A percentile compares a stretch with the other conserved stretches of the same genome.
Conservation (phyloP, 2,113 vertebrate genomes). For the Dipodomys stephensi region DNA sequence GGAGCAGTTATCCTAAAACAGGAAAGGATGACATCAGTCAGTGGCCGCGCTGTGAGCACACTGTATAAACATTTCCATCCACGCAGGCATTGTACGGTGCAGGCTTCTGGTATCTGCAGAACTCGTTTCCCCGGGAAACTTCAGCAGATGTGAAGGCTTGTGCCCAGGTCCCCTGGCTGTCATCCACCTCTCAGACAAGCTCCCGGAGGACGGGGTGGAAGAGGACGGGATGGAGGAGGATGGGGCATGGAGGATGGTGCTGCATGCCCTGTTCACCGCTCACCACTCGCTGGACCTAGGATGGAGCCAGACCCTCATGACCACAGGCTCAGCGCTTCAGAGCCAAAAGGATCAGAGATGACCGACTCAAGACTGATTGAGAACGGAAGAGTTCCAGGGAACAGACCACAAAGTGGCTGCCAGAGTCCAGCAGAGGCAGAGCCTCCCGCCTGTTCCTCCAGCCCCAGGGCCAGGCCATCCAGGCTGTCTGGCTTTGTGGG, state of each 20-base stretch:
- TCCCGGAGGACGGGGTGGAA: not conserved
- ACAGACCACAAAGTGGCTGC: not conserved
- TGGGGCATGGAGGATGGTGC: no score
- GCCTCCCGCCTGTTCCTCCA: not conserved
- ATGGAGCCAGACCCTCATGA: not conserved
- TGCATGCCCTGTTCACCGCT: no score
- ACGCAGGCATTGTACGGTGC: conserved; percentile 18
- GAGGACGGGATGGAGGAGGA: not conserved
- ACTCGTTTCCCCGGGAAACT: conserved; percentile 4
- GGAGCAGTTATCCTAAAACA: not conserved
- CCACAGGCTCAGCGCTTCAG: not conserved
- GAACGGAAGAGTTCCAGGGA: not conserved
- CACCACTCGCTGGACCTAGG: no score
- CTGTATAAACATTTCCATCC: conserved; percentile 59
- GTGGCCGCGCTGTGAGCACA: not conserved
- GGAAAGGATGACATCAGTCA: not conserved
- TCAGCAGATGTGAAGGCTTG: not conserved
- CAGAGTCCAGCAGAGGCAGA: not conserved
- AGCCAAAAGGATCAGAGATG: conserved; percentile 14
- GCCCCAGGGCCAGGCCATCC: not conserved
- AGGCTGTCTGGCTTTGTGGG: conserved; percentile 45
- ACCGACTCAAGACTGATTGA: conserved; percentile 1
- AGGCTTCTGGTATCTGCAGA: conserved; percentile 64
- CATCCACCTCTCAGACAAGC: not conserved
- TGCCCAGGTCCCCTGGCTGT: not conserved